Evolutionary conservation across 2,888 invertebrate genomes (phyloP).

Genomic region (Acanthosoma haemorrhoidale): DNA sequence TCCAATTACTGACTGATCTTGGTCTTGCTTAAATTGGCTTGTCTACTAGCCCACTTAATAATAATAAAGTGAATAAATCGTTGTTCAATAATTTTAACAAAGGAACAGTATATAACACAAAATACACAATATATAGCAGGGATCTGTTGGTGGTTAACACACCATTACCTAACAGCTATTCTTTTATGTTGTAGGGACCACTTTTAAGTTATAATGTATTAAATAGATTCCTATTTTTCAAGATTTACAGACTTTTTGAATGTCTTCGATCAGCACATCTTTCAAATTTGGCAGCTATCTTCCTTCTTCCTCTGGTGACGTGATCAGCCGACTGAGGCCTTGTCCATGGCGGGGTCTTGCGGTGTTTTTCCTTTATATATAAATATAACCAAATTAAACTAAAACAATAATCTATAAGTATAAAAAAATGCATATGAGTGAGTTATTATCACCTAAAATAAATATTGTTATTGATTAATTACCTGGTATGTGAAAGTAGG

Average conservation of each 20-base stretch:
- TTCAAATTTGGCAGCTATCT: constrained; percentile 40
- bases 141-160: too few relatives aligned
- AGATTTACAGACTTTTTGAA: constrained; percentile 28
- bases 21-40: too few relatives aligned
- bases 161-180: too few relatives aligned
- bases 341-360: constrained; percentile 39
- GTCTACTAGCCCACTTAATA: too few relatives aligned
- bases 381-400: background rate
- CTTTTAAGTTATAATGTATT: too few relatives aligned
- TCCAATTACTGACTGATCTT: too few relatives aligned
- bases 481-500: constrained; percentile 41
- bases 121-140: too few relatives aligned
- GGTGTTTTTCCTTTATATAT: constrained; percentile 34
- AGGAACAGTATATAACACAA: too few relatives aligned
- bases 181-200: too few relatives aligned
- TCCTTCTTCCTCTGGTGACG: constrained; percentile 36
- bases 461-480: background rate
- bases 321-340: constrained; percentile 43
- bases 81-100: too few relatives aligned
- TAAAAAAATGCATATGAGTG: background rate
- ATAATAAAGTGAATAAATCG: too few relatives aligned
- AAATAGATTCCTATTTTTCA: too few relatives aligned
- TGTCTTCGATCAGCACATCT: constrained; percentile 29
- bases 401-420: background rate
- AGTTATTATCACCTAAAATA: background rate